phyloP scores from a whole-genome alignment of 2,888 invertebrate genomes.

The Apodemia zela region DNA sequence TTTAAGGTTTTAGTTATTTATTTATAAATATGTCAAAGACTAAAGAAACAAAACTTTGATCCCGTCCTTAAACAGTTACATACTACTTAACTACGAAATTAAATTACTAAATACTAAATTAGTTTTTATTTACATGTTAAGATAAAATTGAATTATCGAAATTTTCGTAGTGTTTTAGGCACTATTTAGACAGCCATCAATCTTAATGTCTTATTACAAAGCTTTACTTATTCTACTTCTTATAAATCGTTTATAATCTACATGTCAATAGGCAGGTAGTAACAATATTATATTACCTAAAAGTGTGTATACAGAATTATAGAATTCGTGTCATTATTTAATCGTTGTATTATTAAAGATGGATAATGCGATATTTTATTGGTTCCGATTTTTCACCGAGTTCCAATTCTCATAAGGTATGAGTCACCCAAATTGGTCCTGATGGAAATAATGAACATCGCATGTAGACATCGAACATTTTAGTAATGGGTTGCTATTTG shows the following conservation, averaged over 20 bases:
- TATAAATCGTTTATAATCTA: conserved; percentile 70
- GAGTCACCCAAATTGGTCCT: too few relatives aligned
- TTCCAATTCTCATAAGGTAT: too few relatives aligned
- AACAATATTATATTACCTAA: conserved; percentile 55
- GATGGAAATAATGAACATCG: too few relatives aligned
- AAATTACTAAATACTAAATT: conserved; percentile 3
- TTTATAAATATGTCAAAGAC: conserved; percentile 1
- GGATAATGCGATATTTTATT: not conserved
- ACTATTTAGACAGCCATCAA: conserved; percentile 81
- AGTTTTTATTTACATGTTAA: conserved; percentile 36
- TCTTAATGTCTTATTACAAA: conserved; percentile 75
- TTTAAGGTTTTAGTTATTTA: not conserved
- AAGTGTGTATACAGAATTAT: conserved; percentile 45
- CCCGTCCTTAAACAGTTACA: conserved; percentile 2
- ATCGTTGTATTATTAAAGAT: conserved; percentile 6
- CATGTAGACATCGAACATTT: too few relatives aligned
- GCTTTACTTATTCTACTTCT: conserved; percentile 61
- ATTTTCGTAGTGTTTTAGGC: conserved; percentile 79
- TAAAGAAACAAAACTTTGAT: conserved; percentile 12
- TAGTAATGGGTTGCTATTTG: too few relatives aligned
- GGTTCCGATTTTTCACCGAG: too few relatives aligned
- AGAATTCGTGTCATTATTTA: conserved; percentile 30
- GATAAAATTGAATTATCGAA: conserved; percentile 76
- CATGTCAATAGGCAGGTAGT: conserved; percentile 77
- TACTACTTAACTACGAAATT: conserved; percentile 19